phyloP scores from a whole-genome alignment of 2,888 invertebrate genomes.

The Ormia ochracea region DNA sequence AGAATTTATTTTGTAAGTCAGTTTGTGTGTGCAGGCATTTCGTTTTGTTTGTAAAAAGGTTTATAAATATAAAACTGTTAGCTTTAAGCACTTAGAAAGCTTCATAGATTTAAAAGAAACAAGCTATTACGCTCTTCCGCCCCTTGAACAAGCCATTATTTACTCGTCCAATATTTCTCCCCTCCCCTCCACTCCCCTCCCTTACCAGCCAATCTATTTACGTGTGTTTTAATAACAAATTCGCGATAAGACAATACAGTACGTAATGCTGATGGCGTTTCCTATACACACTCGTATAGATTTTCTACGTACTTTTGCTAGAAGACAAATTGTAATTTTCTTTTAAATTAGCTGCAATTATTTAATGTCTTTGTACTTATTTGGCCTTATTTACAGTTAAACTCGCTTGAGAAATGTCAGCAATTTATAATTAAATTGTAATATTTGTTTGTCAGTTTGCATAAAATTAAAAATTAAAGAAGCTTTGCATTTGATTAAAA shows the following conservation, averaged over 20 bases:
- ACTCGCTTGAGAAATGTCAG: slow-evolving; percentile 40
- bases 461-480: slow-evolving; percentile 33
- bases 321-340: slow-evolving; percentile 49
- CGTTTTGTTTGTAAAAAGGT: slow-evolving; percentile 16
- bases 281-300: slow-evolving; percentile 9
- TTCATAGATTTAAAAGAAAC: slow-evolving; percentile 36
- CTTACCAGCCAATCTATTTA: slow-evolving; percentile 15
- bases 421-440: slow-evolving; percentile 50
- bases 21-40: not conserved
- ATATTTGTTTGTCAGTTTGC: not conserved
- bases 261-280: slow-evolving; percentile 21
- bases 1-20: not conserved
- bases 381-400: slow-evolving; percentile 38
- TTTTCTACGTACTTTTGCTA: slow-evolving; percentile 12
- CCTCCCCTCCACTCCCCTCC: not conserved
- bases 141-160: not conserved
- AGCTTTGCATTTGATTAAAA: not conserved
- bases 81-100: slow-evolving; percentile 37
- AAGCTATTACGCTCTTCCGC: slow-evolving; percentile 14
- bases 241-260: slow-evolving; percentile 46
- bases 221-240: slow-evolving; percentile 47
- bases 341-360: slow-evolving; percentile 61
- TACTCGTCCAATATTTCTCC: not conserved
- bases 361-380: slow-evolving; percentile 54
- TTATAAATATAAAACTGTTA: slow-evolving; percentile 27